Base-by-base conservation (phyloP, 2,113 vertebrate species). In the Sylvia atricapilla region DNA sequence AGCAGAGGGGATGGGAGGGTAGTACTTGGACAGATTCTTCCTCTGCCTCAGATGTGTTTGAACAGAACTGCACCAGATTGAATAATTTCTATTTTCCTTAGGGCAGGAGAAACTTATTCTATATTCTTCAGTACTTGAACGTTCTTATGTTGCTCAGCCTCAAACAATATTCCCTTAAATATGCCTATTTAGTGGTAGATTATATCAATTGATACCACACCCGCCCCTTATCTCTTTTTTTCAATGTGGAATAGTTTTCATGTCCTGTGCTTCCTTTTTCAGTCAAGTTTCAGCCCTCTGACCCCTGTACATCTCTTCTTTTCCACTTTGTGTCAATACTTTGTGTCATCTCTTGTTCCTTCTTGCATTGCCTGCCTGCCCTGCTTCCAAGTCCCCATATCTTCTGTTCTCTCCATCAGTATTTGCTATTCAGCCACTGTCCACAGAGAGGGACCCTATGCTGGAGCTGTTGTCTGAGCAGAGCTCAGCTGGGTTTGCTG, bases 51-150 rank as follows among this genome's bases (percentile, higher is more conserved):
- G 73, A 68, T 30, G 0, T 31, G 49, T 64, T 62, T 79, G 69
- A 87, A 47, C 33, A 76, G 63, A 85, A 18, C 31, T 41, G 15
- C 55, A 41, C 21, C 37, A 58, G 33, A 35, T 23, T 37, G 58
- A 92, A 41, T 73, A 62, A 91, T 30, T 63, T 70, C 35, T 77
- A 5, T 81, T 88, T 92, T 93, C 64, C 64, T 86, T 74, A 62
- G 73, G 46, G 64, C 39, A 74, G 35, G 23, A 92, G 62, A 24
- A 76, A 67, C 2, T 70, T 62, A 49, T 19, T 85, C 79, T 83
- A 3, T 88, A 39, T 83, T 70, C 16, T 69, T 74, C 55, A 47
- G 64, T 47, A 46, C 33, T 27, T 55, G 30, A 77, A 59, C 25
- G 9, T 39, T 81, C 73, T 77, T 46, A 37, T 0, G 0, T 25